These are phyloP conservation scores for Gastracanthus pulcherrimus DNA, from an alignment of 2,888 invertebrate species.

Conservation along the genomic window DNA sequence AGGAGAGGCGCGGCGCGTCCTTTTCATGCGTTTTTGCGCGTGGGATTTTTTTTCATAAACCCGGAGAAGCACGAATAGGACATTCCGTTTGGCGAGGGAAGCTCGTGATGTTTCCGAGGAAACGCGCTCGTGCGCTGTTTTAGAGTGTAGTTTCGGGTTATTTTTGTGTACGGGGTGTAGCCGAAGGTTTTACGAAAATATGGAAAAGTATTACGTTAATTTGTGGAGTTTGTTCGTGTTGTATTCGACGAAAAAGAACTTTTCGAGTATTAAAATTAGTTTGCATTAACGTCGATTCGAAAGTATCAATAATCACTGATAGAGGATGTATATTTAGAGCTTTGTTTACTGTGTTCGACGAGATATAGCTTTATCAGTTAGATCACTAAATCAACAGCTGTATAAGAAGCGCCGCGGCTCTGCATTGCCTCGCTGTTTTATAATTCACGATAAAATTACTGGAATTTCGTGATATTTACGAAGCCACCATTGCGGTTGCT, in stretches of 20 bases:
- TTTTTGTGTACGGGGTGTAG: background rate
- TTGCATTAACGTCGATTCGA: background rate
- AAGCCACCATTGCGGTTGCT: no score
- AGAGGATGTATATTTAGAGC: background rate
- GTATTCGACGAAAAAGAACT: background rate
- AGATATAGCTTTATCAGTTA: background rate
- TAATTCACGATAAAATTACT: background rate
- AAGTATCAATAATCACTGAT: no score
- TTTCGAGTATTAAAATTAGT: background rate
- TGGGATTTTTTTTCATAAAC: no score
- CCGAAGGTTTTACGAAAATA: background rate
- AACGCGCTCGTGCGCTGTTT: no score
- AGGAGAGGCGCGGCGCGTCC: no score
- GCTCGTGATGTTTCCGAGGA: no score
- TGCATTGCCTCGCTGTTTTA: constrained; percentile 26
- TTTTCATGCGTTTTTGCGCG: constrained; percentile 57
- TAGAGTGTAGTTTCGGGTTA: no score
- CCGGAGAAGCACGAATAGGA: no score
- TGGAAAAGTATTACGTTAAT: no score
- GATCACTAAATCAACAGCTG: background rate
- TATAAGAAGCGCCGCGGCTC: constrained; percentile 26
- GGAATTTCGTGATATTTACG: background rate
- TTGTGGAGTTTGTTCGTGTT: background rate
- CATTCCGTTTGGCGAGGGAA: no score
- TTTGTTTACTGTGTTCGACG: background rate